A percentile compares a stretch with the other conserved stretches of the same genome.
Evolutionary conservation across 2,113 vertebrate genomes (phyloP).

Genomic region (Chlamydotis undulata): DNA sequence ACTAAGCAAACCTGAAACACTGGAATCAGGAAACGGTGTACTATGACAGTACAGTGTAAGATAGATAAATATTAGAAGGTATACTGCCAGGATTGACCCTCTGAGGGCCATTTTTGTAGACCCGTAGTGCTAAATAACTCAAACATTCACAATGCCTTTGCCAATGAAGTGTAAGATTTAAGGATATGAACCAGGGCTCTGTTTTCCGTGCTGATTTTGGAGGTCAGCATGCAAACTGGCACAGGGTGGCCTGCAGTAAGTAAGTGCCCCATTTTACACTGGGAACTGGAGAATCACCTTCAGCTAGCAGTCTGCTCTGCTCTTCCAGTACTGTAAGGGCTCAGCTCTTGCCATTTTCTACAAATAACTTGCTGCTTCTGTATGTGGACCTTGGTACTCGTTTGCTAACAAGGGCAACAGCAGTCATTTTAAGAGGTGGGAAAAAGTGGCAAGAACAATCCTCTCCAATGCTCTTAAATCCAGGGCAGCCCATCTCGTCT

Average conservation of each 20-base stretch:
- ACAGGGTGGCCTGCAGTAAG: background rate
- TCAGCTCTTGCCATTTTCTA: background rate
- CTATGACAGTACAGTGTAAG: background rate
- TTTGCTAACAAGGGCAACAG: background rate
- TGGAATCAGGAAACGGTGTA: background rate
- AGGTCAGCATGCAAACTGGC: background rate
- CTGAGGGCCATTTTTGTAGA: background rate
- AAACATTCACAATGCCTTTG: background rate
- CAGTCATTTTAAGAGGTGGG: background rate
- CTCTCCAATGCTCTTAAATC: background rate
- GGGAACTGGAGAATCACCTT: background rate
- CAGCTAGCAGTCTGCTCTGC: background rate
- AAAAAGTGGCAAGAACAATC: background rate
- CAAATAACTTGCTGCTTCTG: conserved; percentile 22
- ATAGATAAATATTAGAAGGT: background rate
- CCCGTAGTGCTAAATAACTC: background rate
- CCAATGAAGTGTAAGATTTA: background rate
- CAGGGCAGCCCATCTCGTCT: background rate
- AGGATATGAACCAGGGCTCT: background rate
- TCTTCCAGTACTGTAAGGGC: background rate
- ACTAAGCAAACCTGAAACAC: background rate
- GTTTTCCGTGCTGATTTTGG: background rate
- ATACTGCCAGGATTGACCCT: background rate
- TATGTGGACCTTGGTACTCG: background rate
- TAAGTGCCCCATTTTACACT: background rate